Percentiles rank a stretch among this genome's conserved stretches.
phyloP scores from a whole-genome alignment of 2,113 vertebrate species.

The Takifugu bimaculatus region DNA sequence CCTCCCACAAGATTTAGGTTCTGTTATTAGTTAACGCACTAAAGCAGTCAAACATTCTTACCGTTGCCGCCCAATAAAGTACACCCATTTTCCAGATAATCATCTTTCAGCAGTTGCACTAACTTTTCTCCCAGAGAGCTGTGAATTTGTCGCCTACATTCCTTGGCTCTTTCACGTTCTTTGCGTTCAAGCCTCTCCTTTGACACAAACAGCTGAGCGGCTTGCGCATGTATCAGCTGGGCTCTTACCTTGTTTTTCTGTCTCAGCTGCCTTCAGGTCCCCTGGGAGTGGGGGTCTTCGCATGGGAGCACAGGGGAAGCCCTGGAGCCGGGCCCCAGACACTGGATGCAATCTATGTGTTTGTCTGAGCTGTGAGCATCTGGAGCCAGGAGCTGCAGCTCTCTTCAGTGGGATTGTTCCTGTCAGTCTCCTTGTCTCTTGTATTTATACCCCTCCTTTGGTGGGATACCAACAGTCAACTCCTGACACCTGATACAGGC shows the following conservation, averaged over 20 bases:
- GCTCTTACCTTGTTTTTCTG: slow-evolving; percentile 80
- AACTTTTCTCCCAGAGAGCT: slow-evolving; percentile 39
- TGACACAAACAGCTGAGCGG: slow-evolving; percentile 70
- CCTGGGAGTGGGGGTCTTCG: slow-evolving; percentile 64
- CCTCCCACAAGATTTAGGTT: slow-evolving; percentile 20
- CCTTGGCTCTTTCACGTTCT: slow-evolving; percentile 30
- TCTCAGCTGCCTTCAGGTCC: slow-evolving; percentile 73
- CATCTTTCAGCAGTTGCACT: slow-evolving; percentile 41
- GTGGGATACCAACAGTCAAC: slow-evolving; percentile 70
- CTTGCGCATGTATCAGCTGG: slow-evolving; percentile 68
- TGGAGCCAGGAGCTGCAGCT: slow-evolving; percentile 55
- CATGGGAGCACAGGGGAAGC: slow-evolving; percentile 71
- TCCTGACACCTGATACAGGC: slow-evolving; percentile 69
- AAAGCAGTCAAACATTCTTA: slow-evolving; percentile 58
- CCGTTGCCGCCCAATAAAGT: slow-evolving; percentile 49
- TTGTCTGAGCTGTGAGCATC: slow-evolving; percentile 32
- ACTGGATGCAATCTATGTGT: slow-evolving; percentile 20
- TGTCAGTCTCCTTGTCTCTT: slow-evolving; percentile 28
- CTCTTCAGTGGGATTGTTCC: slow-evolving; percentile 48
- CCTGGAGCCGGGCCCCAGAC: slow-evolving; percentile 44
- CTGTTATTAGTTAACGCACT: slow-evolving; percentile 42
- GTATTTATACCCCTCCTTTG: slow-evolving; percentile 72
- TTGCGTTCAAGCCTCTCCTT: slow-evolving; percentile 54
- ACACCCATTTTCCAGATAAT: slow-evolving; percentile 41
- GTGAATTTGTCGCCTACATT: slow-evolving; percentile 51